Evolutionary conservation across 2,888 invertebrate species (phyloP), one percentile per base, ranked within the genome.

Genomic region (Patella pellucida): DNA sequence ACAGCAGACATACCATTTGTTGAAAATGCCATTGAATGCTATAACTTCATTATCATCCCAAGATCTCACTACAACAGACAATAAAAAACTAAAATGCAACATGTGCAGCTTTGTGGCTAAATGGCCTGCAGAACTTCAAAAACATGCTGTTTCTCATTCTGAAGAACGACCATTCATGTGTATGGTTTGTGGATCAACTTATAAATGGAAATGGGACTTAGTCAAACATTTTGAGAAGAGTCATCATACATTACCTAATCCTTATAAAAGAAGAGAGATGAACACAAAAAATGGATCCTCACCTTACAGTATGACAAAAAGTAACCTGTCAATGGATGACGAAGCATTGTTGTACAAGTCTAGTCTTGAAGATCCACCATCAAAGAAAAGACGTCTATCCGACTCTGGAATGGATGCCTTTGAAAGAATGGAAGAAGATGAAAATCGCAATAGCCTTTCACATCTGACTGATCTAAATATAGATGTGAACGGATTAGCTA

Each of bases 191-290:
- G 90, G 89, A 1, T 87, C 89, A 14, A 88, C 89, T 19, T 90
- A 89, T 84, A 89, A 90, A 74, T 90, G 90, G 89, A 88, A 89
- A 76, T 90, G 90, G 89, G 90, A 90, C 79, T 83, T 91, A 68
- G 90, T 89, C 19, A 88, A 89, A 73, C 91, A 91, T 78, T 91
- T 90, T 82, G 89, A 90, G 72, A 89, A 89, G 76, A 86, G 87
- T 72, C 91, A 91, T 75, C 84, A 82, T 67, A 82, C 83, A 27
- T 83, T 88, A 41, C 87, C 89, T 5, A 91, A 91, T 81, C 91
- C 90, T 5, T 89, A 90, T 81, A 87, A 88, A 76, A 82, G 86
- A 72, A 82, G 87, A 69, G 87, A 88, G 74, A 82, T 82, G 62
- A 83, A 81, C 41, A 71, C 69, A 68, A 78, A 80, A 41, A 69